Evolutionary conservation across 2,888 invertebrate genomes (phyloP).

Genomic region (Sacculina carcini): DNA sequence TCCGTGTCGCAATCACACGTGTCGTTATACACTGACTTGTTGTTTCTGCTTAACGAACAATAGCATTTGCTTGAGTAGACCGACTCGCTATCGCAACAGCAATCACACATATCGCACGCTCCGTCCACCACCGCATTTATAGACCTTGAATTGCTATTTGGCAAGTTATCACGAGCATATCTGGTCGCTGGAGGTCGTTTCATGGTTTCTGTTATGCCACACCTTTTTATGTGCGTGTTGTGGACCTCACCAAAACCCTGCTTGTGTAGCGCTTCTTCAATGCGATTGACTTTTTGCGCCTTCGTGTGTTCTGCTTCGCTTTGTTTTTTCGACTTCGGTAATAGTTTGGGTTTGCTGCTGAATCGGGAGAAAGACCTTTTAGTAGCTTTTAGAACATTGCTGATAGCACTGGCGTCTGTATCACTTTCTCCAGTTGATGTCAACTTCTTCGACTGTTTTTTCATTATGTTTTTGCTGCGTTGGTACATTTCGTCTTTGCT

Average conservation of each 20-base stretch:
- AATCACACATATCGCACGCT: no score
- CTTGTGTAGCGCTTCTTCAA: no score
- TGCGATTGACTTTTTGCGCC: no score
- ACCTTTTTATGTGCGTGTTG: no score
- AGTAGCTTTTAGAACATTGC: constrained; percentile 14
- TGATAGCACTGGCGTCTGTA: constrained; percentile 13
- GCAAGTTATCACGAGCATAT: no score
- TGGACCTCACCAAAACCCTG: no score
- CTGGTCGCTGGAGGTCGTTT: no score
- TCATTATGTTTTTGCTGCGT: constrained; percentile 67
- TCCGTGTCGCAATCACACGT: constrained; percentile 55
- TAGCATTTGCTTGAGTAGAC: constrained; percentile 53
- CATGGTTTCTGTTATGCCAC: no score
- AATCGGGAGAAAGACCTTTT: constrained; percentile 15
- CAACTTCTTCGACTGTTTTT: constrained; percentile 32
- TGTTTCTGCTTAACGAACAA: constrained; percentile 29
- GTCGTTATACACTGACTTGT: not conserved
- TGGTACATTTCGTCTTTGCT: constrained; percentile 79
- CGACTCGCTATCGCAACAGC: constrained; percentile 56
- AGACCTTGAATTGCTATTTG: no score
- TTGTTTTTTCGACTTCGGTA: not conserved
- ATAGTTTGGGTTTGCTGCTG: constrained; percentile 5
- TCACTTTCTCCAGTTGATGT: constrained; percentile 8
- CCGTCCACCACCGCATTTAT: no score
- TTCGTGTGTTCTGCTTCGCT: not conserved